Percentiles rank a stretch among this genome's conserved stretches.
phyloP scores from a whole-genome alignment of 1,140 invertebrate genomes.

The Leptinotarsa texana region DNA sequence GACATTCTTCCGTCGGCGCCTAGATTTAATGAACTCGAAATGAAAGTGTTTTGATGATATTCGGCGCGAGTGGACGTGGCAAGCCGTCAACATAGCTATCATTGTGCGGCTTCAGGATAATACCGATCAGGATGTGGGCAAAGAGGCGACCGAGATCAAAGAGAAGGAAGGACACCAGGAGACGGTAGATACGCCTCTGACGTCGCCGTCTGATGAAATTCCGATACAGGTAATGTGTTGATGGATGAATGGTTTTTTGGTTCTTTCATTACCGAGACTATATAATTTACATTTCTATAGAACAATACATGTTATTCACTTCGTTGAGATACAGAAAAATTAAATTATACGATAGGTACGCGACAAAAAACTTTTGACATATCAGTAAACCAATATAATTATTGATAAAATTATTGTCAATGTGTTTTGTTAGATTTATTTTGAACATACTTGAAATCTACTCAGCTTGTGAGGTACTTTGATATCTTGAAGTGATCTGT shows the following conservation, averaged over 20 bases:
- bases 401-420: too few relatives aligned
- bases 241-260: too few relatives aligned
- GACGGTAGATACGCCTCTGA: constrained; percentile 52
- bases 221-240: constrained; percentile 40
- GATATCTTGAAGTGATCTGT: too few relatives aligned
- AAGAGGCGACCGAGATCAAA: constrained; percentile 48
- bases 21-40: neutral
- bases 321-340: too few relatives aligned
- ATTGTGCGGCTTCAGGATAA: constrained; percentile 54
- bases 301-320: neutral
- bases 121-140: constrained; percentile 46
- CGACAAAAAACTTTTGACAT: too few relatives aligned
- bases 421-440: too few relatives aligned
- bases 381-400: too few relatives aligned
- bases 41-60: neutral
- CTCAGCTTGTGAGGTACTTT: too few relatives aligned
- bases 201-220: constrained; percentile 49
- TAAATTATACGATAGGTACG: too few relatives aligned
- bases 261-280: neutral
- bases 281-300: neutral
- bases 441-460: too few relatives aligned
- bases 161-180: constrained; percentile 55
- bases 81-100: constrained; percentile 53
- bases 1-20: neutral
- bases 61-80: neutral